A percentile compares a stretch with the other conserved stretches of the same genome.
These are phyloP conservation scores for Arctopsyche grandis DNA, from an alignment of 1,140 invertebrate species.

Conservation along the genomic window DNA sequence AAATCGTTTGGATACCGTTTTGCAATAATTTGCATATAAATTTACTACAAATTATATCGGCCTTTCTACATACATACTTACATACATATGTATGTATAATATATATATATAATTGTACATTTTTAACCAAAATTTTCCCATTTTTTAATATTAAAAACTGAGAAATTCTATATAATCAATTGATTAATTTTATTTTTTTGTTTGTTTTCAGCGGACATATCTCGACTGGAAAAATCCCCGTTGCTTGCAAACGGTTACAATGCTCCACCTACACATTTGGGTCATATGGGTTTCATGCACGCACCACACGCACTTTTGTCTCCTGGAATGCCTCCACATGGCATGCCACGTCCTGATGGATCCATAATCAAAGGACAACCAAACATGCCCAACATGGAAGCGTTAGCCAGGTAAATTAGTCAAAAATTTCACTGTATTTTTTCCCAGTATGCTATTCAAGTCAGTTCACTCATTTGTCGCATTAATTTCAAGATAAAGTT, in stretches of 20 bases:
- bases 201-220: slow-evolving; percentile 73
- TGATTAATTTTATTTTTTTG: background rate
- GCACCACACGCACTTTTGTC: slow-evolving; percentile 85
- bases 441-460: background rate
- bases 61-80: no score
- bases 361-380: slow-evolving; percentile 81
- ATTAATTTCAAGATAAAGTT: slow-evolving; percentile 13
- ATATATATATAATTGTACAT: no score
- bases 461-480: background rate
- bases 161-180: no score
- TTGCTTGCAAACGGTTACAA: slow-evolving; percentile 94
- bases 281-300: slow-evolving; percentile 91
- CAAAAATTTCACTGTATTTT: slow-evolving; percentile 52
- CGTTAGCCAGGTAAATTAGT: slow-evolving; percentile 78
- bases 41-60: no score
- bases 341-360: slow-evolving; percentile 76
- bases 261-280: slow-evolving; percentile 88
- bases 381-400: slow-evolving; percentile 82
- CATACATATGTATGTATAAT: no score
- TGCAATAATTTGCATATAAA: no score
- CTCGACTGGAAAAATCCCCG: slow-evolving; percentile 89
- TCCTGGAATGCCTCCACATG: slow-evolving; percentile 86
- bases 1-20: no score
- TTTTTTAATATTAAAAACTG: no score
- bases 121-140: no score